Percentiles rank a stretch among this genome's conserved stretches.
Conservation (phyloP, 2,113 vertebrate species). For the Notothenia coriiceps region DNA sequence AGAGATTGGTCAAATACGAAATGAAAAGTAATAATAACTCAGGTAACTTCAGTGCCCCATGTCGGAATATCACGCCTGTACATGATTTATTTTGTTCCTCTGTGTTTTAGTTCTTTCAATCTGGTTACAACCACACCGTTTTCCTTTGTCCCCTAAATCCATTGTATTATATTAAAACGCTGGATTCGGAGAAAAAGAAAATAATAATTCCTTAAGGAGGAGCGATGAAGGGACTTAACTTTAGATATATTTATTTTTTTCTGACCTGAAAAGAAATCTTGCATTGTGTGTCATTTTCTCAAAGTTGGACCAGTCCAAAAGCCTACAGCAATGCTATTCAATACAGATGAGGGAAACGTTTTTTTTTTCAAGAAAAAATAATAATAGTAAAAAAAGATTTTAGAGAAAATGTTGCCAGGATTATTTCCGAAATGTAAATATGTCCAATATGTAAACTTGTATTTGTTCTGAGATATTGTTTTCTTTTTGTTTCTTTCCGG, state of each 20-base stretch:
- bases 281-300: conserved; percentile 79
- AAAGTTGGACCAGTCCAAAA: conserved; percentile 77
- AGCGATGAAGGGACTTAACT: conserved; percentile 72
- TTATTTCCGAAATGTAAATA: conserved; percentile 93
- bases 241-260: conserved; percentile 79
- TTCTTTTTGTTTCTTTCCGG: conserved; percentile 88
- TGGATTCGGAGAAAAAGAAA: conserved; percentile 61
- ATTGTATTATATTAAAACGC: conserved; percentile 70
- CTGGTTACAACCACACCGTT: conserved; percentile 49
- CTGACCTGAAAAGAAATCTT: conserved; percentile 74
- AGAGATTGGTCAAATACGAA: conserved; percentile 78
- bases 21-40: conserved; percentile 84
- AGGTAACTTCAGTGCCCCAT: conserved; percentile 86
- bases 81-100: conserved; percentile 34
- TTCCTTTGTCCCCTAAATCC: conserved; percentile 61
- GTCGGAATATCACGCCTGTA: conserved; percentile 73
- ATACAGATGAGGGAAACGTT: conserved; percentile 70
- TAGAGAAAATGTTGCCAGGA: conserved; percentile 87
- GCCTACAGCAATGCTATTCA: conserved; percentile 75
- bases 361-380: conserved; percentile 72
- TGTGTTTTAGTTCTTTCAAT: conserved; percentile 47
- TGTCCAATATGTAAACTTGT: conserved; percentile 95
- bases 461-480: conserved; percentile 87
- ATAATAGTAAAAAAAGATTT: conserved; percentile 79
- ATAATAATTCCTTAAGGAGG: conserved; percentile 45